Evolutionary conservation across 2,888 invertebrate genomes (phyloP).

Genomic region (Drosophila histrio): DNA sequence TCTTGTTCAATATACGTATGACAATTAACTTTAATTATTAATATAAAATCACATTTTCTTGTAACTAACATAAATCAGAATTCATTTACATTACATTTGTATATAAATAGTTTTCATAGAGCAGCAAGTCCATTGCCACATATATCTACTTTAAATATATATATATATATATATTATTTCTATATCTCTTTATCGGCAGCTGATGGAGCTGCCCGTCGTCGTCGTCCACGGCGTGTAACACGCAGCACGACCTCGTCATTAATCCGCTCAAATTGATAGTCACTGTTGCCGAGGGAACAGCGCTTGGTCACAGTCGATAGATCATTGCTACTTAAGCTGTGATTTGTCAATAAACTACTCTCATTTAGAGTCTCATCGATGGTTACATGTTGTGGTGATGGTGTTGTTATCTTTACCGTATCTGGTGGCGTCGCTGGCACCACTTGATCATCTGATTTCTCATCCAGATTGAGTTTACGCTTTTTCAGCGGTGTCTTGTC

Average conservation of each 20-base stretch:
- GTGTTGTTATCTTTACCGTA: neutral
- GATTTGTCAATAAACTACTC: neutral
- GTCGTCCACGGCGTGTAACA: conserved; percentile 62
- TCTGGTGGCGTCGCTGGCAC: conserved; percentile 19
- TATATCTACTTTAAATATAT: neutral
- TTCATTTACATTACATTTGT: neutral
- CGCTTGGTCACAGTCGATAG: conserved; percentile 60
- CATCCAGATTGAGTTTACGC: conserved; percentile 25
- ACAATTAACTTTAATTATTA: neutral
- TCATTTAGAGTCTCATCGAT: conserved; percentile 54
- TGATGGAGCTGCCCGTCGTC: conserved; percentile 9
- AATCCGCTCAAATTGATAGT: conserved; percentile 79
- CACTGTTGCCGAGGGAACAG: conserved; percentile 75
- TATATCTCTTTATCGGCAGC: neutral
- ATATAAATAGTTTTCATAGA: neutral
- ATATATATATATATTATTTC: neutral
- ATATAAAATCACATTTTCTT: neutral
- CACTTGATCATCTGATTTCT: neutral
- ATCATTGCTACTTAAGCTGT: conserved; percentile 18
- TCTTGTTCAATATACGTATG: no score
- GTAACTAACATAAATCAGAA: neutral
- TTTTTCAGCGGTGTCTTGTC: conserved; percentile 43
- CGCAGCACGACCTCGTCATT: conserved; percentile 77
- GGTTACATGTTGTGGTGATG: conserved; percentile 34
- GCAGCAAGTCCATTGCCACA: neutral